phyloP scores from a whole-genome alignment of 1,140 invertebrate genomes.

The Ylistrum balloti region DNA sequence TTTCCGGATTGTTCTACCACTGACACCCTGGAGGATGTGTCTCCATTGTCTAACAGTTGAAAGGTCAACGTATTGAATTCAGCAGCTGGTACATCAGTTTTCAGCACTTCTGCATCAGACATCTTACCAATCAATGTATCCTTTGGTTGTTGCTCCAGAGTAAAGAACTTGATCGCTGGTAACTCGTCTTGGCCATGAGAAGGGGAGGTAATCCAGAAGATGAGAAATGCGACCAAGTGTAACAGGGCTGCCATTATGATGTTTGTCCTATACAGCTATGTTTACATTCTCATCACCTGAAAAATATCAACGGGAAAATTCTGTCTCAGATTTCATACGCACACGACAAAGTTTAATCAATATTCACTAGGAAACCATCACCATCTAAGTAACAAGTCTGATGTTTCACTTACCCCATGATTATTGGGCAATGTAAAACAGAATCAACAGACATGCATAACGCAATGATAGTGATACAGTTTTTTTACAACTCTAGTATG shows the following conservation, averaged over 20 bases:
- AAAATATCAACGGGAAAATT: slow-evolving; percentile 5
- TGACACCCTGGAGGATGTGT: neutral
- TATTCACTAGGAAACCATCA: neutral
- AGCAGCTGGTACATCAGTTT: neutral
- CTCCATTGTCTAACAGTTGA: slow-evolving; percentile 8
- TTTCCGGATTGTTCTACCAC: neutral
- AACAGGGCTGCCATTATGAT: neutral
- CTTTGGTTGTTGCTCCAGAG: neutral
- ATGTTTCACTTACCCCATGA: neutral
- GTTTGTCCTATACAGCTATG: neutral
- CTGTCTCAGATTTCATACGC: neutral
- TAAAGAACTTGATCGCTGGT: neutral
- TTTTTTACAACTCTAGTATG: too few relatives aligned
- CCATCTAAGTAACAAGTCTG: neutral
- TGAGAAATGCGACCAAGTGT: neutral
- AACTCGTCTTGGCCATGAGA: neutral
- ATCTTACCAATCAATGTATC: neutral
- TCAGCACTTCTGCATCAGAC: neutral
- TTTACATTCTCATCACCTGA: slow-evolving; percentile 18
- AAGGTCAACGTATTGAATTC: neutral
- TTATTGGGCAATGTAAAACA: neutral
- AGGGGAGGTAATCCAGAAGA: slow-evolving; percentile 3
- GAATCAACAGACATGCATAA: too few relatives aligned
- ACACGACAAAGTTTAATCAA: neutral
- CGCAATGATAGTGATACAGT: too few relatives aligned